Base-by-base conservation (phyloP, 2,797 vertebrate species). In the Mionectes olivaceus region DNA sequence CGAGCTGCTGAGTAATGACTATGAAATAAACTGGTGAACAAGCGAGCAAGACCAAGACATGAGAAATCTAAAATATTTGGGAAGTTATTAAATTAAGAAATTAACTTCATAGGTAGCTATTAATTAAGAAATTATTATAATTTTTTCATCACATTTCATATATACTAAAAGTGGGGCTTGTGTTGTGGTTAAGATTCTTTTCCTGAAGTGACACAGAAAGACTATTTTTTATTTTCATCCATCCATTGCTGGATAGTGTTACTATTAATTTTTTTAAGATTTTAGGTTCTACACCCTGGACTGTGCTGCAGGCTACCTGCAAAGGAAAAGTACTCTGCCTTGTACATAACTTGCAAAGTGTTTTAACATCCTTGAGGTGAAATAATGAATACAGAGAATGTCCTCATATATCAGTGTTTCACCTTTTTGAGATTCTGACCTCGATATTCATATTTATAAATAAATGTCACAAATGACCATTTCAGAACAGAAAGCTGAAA, bases 101-200 rank as follows among this genome's bases (percentile, higher is more conserved):
- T 9, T 39, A 47, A 4, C 59, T 37, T 33, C n/a, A 10, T 50
- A 35, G 28, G 18, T 33, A 41, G 28, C 3, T 8, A 35, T 7
- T 53, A 55, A 59, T 25, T 28, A 8, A 19, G 3, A 33, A 76
- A 60, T 25, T 2, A 21, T 33, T 13, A 11, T 35, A 2, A 7
- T 30, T 1, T 49, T 22, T 2, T 3, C 23, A 6, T 85, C 3
- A 43, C 0, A 35, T 61, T 88, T 61, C 7, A 21, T 32, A 75
- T 15, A 6, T 2, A 13, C 41, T 35, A 55, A 19, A 0, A 1
- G 6, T 44, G 21, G 5, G 0, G 3, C 6, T 73, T 78, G 30
- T 69, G 7, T 30, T 59, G 10, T 69, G 6, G 3, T 73, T 78
- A 16, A 79, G 84, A 57, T 56, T 82, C 2, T 28, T 19, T 68